These are phyloP conservation scores for Drymonia ruficornis DNA, from an alignment of 2,888 invertebrate genomes.

Conservation along the genomic window DNA sequence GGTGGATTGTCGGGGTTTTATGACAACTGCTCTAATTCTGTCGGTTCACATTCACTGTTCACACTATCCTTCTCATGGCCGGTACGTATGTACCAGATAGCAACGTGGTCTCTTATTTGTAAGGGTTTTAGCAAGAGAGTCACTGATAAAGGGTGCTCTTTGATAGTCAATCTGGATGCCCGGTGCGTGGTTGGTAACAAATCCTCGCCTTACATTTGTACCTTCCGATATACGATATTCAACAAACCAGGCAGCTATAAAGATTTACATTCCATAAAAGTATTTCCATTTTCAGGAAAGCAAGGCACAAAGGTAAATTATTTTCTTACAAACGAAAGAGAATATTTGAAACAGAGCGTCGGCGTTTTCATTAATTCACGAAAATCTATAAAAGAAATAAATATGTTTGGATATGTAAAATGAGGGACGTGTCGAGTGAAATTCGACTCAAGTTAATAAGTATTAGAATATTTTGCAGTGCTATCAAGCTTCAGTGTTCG, in stretches of 20 bases:
- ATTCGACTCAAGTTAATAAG: neutral
- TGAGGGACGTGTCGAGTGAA: neutral
- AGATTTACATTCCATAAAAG: neutral
- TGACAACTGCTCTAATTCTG: neutral
- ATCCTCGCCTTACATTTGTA: too few species aligned
- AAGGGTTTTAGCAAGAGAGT: too few species aligned
- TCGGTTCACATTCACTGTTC: neutral
- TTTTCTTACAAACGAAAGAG: neutral
- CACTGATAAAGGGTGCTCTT: too few species aligned
- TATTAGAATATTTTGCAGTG: too few species aligned
- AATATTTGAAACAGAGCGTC: neutral
- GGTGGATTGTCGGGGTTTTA: neutral
- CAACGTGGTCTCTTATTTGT: too few species aligned
- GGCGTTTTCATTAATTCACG: neutral
- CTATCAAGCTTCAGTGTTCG: too few species aligned
- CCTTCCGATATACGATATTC: too few species aligned
- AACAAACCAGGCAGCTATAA: neutral
- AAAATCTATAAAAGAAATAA: neutral
- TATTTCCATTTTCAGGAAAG: neutral
- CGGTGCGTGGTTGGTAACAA: too few species aligned
- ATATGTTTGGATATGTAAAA: neutral
- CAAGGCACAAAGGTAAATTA: neutral
- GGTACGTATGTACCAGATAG: too few species aligned
- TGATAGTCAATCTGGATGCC: too few species aligned
- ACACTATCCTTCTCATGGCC: too few species aligned